Conservation (phyloP, 2,888 invertebrate genomes). For the Drosophila flavopinicola region DNA sequence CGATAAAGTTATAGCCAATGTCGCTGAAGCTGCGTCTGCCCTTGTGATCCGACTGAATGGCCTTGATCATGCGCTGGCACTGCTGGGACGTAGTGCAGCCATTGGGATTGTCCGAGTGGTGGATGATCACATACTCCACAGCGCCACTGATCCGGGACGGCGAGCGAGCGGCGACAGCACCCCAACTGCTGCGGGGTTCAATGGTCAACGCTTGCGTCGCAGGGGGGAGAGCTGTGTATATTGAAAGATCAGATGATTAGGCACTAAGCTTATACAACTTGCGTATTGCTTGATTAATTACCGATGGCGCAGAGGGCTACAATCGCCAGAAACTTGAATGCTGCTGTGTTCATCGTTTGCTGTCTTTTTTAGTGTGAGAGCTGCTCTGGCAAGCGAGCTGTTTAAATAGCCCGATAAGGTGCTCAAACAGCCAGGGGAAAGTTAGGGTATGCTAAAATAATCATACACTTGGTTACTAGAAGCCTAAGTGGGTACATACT, state of each 20-base stretch:
- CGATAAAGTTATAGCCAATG: conserved; percentile 89
- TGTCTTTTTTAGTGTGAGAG: conserved; percentile 30
- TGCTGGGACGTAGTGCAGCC: conserved; percentile 86
- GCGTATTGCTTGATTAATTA: conserved; percentile 49
- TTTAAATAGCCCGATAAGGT: conserved; percentile 46
- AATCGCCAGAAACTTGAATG: conserved; percentile 43
- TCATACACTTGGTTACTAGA: background rate
- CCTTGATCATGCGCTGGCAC: conserved; percentile 86
- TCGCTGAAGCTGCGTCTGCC: conserved; percentile 87
- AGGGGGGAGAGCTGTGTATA: conserved; percentile 32
- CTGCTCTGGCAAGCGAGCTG: conserved; percentile 1
- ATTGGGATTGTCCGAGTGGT: conserved; percentile 88
- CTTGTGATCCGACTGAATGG: conserved; percentile 88
- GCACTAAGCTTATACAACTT: background rate
- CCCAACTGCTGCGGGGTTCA: conserved; percentile 86
- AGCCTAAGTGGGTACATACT: no score
- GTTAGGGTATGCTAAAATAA: background rate
- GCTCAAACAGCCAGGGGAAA: background rate
- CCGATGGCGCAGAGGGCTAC: conserved; percentile 55
- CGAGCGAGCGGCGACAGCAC: conserved; percentile 85
- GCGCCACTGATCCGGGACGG: conserved; percentile 85
- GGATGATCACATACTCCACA: conserved; percentile 88
- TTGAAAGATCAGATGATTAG: conserved; percentile 7
- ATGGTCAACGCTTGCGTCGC: conserved; percentile 62
- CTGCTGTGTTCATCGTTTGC: conserved; percentile 39